Percentiles rank a stretch among this genome's conserved stretches.
phyloP scores from a whole-genome alignment of 2,888 invertebrate genomes.

The Acronicta psi region DNA sequence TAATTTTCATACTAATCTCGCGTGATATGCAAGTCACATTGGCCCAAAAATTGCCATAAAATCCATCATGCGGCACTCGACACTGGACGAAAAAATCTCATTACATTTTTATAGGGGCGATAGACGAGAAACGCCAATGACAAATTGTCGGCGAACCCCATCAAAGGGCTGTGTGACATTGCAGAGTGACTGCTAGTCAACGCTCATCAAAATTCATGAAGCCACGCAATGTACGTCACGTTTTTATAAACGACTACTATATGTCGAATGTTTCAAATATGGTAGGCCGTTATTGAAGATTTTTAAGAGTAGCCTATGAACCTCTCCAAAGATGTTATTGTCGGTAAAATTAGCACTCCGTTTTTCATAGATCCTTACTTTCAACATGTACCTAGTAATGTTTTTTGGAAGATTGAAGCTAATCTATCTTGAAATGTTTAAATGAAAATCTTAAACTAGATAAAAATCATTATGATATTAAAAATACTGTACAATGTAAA shows the following conservation, averaged over 20 bases:
- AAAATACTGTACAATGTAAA: no score
- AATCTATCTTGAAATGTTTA: no score
- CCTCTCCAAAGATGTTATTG: background rate
- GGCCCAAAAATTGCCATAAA: conserved; percentile 57
- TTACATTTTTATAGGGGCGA: conserved; percentile 48
- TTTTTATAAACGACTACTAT: conserved; percentile 39
- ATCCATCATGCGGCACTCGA: conserved; percentile 35
- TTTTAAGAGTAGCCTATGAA: background rate
- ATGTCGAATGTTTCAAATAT: conserved; percentile 25
- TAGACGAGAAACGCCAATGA: conserved; percentile 49
- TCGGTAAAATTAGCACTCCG: no score
- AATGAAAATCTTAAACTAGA: no score
- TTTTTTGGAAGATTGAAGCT: no score
- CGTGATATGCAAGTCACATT: conserved; percentile 43
- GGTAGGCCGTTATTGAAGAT: conserved; percentile 6
- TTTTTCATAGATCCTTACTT: no score
- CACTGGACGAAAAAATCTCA: conserved; percentile 45
- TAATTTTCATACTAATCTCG: conserved; percentile 33
- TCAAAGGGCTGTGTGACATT: conserved; percentile 51
- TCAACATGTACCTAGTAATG: no score
- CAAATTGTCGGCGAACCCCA: conserved; percentile 48
- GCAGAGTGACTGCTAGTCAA: conserved; percentile 56
- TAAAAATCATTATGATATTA: no score
- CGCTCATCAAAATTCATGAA: conserved; percentile 71
- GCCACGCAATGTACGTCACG: conserved; percentile 46